Evolutionary conservation across 2,888 invertebrate genomes (phyloP), one percentile per base, ranked within the genome.

Genomic region (Acleris sparsana): DNA sequence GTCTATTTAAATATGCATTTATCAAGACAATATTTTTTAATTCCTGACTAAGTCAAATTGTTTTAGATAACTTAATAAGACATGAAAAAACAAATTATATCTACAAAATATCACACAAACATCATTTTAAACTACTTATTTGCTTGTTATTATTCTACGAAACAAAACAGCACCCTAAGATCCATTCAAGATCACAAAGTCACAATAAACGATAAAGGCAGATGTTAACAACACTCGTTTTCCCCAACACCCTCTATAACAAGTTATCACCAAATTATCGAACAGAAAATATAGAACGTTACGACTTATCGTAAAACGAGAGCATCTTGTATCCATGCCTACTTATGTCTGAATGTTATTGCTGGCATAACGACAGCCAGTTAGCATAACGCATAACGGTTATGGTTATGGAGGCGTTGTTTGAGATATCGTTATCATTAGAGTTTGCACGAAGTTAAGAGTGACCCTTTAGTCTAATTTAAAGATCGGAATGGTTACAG

Each of bases 331-430:
- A 72, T 72, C 70, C 56, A 59, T 75, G 74, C 75, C 76, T 69
- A 70, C 69, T 63, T 57, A 66, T 70, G 64, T 63, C 58, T 67
- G 53, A 71, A 74, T 71, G 70, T 80, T 80, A 81, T 75, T 70
- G 73, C 68, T 67, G 69, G 76, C 75, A 83, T 86, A 86, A 83
- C 82, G 80, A 77, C 80, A 80, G 80, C 75, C 75, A 77, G 76
- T 71, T 72, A 69, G 72, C 68, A 69, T 74, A 77, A 77, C 71
- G 63, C 13, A 39, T 39, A 77, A 77, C 71, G 63, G 73, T 78
- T 74, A 78, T 74, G 71, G 77, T 76, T 75, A 77, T 72, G 67
- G 68, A 53, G 33, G 70, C 46, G 69, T 72, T 73, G 70, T 67
- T 60, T 76, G 70, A 71, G 65, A 69, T 62, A 71, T 68, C 75